phyloP scores from a whole-genome alignment of 2,113 vertebrate species.

The Bostrychus sinensis region DNA sequence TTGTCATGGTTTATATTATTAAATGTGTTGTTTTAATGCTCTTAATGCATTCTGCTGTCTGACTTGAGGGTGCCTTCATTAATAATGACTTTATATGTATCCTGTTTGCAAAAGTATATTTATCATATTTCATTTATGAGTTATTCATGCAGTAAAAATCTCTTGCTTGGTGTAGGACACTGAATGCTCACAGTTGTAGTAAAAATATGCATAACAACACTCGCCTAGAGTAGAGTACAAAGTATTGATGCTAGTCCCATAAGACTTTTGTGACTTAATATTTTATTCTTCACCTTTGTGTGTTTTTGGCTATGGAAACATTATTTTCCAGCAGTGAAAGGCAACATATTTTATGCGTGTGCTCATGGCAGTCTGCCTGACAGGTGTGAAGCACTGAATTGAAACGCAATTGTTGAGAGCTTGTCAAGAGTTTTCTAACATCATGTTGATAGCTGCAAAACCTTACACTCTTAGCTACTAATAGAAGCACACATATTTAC shows the following conservation, averaged over 20 bases:
- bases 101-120: conserved; percentile 30
- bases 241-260: conserved; percentile 7
- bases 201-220: conserved; percentile 15
- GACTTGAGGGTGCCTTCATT: neutral
- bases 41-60: neutral
- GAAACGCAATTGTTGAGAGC: conserved; percentile 17
- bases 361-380: conserved; percentile 1
- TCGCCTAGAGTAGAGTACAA: conserved; percentile 17
- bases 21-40: neutral
- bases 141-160: conserved; percentile 67
- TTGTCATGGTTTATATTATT: conserved; percentile 4
- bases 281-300: neutral
- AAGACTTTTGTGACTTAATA: conserved; percentile 6
- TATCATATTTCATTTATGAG: conserved; percentile 55
- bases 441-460: conserved; percentile 52
- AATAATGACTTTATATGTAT: neutral
- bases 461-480: conserved; percentile 40
- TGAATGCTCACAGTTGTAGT: conserved; percentile 3
- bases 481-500: conserved; percentile 35
- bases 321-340: neutral
- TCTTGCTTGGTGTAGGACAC: conserved; percentile 25
- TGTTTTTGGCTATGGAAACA: neutral
- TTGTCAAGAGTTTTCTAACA: conserved; percentile 21
- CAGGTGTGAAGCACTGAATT: conserved; percentile 9
- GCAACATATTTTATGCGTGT: conserved; percentile 10